A percentile compares a stretch with the other conserved stretches of the same genome.
Conservation (phyloP, 2,797 vertebrate genomes). For the Synaphobranchus kaupii region DNA sequence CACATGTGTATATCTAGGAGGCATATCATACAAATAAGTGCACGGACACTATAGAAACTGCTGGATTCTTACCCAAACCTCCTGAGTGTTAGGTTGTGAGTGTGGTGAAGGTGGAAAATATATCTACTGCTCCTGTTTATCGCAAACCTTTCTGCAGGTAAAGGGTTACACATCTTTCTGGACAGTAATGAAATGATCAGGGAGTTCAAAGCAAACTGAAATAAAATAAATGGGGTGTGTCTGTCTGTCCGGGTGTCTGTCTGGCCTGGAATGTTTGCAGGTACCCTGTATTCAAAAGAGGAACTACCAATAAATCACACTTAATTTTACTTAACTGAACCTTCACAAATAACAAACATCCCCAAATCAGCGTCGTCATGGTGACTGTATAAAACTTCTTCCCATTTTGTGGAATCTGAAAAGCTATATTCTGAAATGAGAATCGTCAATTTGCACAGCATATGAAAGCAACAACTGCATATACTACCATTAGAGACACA, state of each 20-base stretch:
- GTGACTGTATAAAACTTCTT: conserved; percentile 1
- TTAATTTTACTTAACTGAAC: not conserved
- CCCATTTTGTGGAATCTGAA: conserved; percentile 15
- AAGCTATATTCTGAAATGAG: not conserved
- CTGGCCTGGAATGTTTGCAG: not conserved
- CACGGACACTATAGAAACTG: no score
- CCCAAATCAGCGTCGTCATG: conserved; percentile 21
- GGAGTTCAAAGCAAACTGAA: not conserved
- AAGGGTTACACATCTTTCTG: not conserved
- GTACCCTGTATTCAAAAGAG: not conserved
- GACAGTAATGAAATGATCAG: not conserved
- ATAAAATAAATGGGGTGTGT: no score
- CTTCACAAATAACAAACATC: conserved; percentile 10
- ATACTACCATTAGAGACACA: not conserved
- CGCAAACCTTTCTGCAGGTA: not conserved
- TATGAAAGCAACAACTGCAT: not conserved
- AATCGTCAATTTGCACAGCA: not conserved
- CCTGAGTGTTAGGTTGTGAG: no score
- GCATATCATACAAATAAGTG: no score
- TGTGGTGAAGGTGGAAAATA: no score
- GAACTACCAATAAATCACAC: not conserved
- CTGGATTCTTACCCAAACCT: no score
- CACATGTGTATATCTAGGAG: no score
- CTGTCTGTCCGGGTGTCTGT: no score
- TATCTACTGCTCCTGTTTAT: not conserved